A percentile compares a stretch with the other conserved stretches of the same genome.
These are phyloP conservation scores for Mesorhabditis belari DNA, from an alignment of 2,888 invertebrate species.

Conservation along the genomic window DNA sequence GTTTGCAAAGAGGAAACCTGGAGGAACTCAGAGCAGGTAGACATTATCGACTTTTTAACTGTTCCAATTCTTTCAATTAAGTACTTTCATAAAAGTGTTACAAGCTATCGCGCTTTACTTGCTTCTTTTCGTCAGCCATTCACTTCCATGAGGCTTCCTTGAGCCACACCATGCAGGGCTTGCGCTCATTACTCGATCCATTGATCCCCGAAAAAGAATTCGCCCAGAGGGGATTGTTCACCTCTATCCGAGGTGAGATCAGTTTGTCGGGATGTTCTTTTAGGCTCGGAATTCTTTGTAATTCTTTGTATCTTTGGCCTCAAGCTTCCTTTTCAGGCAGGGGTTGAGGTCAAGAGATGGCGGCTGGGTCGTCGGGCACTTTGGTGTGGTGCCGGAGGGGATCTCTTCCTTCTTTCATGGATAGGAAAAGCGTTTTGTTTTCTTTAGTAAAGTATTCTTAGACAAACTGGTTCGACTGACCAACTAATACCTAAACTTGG, in stretches of 20 bases:
- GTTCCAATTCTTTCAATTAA: no score
- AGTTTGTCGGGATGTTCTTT: neutral
- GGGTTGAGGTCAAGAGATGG: neutral
- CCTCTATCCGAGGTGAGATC: neutral
- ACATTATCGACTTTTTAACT: neutral
- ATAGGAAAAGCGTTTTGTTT: no score
- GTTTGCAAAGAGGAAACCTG: neutral
- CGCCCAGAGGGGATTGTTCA: neutral
- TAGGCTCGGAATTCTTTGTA: no score
- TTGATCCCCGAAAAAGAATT: neutral
- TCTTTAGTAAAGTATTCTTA: no score
- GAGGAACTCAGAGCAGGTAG: neutral
- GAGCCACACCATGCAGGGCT: neutral
- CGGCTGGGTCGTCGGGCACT: neutral
- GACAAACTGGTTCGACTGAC: no score
- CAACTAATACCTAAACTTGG: no score
- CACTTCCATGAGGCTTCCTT: neutral
- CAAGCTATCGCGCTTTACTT: no score
- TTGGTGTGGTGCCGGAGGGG: neutral
- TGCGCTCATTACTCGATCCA: neutral
- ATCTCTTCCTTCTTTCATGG: neutral
- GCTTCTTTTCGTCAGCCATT: no score
- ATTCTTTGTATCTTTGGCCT: no score
- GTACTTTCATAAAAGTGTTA: no score
- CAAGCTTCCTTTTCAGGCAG: no score